Conservation (phyloP, 2,888 invertebrate species). For the Aphodius sticticus region DNA sequence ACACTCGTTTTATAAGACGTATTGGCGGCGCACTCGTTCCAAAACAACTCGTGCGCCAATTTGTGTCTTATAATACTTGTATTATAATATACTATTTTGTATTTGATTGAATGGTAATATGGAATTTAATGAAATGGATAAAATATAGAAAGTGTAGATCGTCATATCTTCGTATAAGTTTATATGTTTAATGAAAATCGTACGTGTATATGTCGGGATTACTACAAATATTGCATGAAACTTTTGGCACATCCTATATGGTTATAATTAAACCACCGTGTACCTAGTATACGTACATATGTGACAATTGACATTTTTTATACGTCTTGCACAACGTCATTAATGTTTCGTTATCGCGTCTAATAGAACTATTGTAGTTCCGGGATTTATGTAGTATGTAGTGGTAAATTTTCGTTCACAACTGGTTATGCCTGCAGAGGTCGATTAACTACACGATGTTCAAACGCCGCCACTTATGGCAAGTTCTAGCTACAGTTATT, state of each 20-base stretch:
- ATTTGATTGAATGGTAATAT: no score
- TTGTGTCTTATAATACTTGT: no score
- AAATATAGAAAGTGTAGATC: no score
- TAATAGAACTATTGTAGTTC: neutral
- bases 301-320: neutral
- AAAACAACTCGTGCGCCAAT: no score
- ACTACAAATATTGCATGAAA: no score
- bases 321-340: neutral
- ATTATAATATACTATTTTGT: no score
- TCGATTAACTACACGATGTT: neutral
- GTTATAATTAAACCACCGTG: neutral
- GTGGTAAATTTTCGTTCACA: neutral
- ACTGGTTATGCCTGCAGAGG: neutral
- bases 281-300: neutral
- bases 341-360: neutral
- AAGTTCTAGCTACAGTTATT: neutral
- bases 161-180: no score
- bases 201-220: neutral
- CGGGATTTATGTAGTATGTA: neutral
- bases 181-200: neutral
- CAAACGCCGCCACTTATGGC: neutral
- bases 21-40: no score
- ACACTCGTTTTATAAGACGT: no score
- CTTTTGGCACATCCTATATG: neutral
- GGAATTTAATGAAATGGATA: no score